phyloP scores from a whole-genome alignment of 2,888 invertebrate species.

The Diaphora mendica region DNA sequence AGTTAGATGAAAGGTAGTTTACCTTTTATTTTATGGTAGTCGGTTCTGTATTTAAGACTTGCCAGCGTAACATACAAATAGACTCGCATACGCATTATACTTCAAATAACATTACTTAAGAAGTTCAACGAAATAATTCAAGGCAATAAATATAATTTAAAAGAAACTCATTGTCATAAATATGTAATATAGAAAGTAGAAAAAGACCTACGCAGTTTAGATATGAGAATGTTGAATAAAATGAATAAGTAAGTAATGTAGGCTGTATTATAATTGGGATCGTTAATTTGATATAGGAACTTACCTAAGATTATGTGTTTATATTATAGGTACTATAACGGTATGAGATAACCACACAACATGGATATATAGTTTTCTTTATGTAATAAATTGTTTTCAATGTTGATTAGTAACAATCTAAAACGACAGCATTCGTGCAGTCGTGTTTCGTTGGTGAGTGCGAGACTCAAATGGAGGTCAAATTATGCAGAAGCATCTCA shows the following conservation, averaged over 20 bases:
- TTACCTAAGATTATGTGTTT: background rate
- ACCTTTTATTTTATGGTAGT: background rate
- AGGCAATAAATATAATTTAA: background rate
- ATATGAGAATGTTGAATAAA: slow-evolving; percentile 48
- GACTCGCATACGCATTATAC: background rate
- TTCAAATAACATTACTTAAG: background rate
- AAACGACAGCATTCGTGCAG: too few relatives aligned
- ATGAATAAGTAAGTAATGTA: slow-evolving; percentile 40
- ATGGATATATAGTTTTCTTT: background rate
- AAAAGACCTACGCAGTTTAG: slow-evolving; percentile 33
- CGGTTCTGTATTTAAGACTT: background rate
- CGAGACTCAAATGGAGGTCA: too few relatives aligned
- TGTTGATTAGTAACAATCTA: too few relatives aligned
- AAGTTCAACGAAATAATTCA: background rate
- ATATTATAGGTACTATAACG: background rate
- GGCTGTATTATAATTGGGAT: slow-evolving; percentile 25
- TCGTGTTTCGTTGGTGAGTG: too few relatives aligned
- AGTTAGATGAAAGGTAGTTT: background rate
- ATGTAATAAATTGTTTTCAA: background rate
- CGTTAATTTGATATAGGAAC: slow-evolving; percentile 20
- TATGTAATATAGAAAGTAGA: slow-evolving; percentile 10
- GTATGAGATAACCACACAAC: slow-evolving; percentile 51
- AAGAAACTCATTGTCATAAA: slow-evolving; percentile 1
- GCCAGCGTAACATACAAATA: background rate
- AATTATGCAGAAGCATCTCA: too few relatives aligned